Evolutionary conservation across 2,113 vertebrate species (phyloP).

Genomic region (Limanda limanda): DNA sequence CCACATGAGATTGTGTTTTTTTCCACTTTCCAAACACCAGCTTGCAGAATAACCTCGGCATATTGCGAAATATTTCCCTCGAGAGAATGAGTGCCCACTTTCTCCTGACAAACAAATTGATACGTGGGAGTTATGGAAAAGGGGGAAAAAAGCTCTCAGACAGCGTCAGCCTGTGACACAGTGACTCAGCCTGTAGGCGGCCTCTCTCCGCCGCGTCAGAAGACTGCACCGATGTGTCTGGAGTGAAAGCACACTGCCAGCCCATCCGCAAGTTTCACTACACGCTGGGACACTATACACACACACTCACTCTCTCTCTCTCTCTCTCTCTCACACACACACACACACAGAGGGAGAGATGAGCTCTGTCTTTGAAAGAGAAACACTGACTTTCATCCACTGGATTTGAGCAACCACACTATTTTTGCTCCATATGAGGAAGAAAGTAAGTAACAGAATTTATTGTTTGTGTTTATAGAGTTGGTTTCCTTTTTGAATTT

Average conservation of each 20-base stretch:
- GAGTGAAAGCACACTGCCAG: constrained; percentile 69
- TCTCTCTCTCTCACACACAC: neutral
- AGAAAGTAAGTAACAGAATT: constrained; percentile 71
- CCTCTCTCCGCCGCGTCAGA: constrained; percentile 72
- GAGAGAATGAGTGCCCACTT: constrained; percentile 67
- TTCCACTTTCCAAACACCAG: constrained; percentile 47
- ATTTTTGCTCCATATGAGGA: constrained; percentile 80
- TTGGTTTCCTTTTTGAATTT: neutral
- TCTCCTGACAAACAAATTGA: constrained; percentile 64
- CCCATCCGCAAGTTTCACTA: constrained; percentile 72
- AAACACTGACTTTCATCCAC: constrained; percentile 60
- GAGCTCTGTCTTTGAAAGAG: constrained; percentile 44
- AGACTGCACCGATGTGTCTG: constrained; percentile 68
- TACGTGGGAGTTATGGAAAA: constrained; percentile 74
- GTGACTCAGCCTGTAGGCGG: constrained; percentile 81
- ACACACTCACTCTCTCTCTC: constrained; percentile 17
- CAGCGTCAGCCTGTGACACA: constrained; percentile 72
- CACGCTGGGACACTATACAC: constrained; percentile 54
- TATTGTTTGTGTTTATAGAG: neutral
- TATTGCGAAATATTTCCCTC: constrained; percentile 49
- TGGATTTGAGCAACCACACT: constrained; percentile 60
- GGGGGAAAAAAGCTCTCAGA: constrained; percentile 48
- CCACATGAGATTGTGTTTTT: neutral
- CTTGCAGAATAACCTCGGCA: constrained; percentile 58
- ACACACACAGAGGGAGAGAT: constrained; percentile 25